A percentile compares a stretch with the other conserved stretches of the same genome.
Conservation (phyloP, 2,888 invertebrate genomes). For the Elysia crispata region DNA sequence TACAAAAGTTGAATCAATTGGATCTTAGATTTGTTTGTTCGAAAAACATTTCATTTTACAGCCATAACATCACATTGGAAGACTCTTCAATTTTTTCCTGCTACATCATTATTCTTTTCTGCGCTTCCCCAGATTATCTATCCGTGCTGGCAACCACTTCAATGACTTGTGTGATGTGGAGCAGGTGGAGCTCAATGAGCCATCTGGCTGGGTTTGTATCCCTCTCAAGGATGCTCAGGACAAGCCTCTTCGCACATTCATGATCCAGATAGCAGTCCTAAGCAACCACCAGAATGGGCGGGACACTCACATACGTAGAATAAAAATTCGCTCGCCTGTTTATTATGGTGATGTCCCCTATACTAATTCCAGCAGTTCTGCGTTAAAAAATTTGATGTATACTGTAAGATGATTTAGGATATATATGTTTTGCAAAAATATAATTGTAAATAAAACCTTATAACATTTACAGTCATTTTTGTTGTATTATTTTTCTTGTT, state of each 20-base stretch:
- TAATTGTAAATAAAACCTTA: too few relatives aligned
- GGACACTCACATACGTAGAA: slow-evolving; percentile 98
- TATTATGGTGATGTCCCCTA: slow-evolving; percentile 58
- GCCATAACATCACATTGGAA: neutral
- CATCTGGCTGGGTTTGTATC: slow-evolving; percentile 97
- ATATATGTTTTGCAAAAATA: neutral
- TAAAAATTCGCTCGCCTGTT: slow-evolving; percentile 94
- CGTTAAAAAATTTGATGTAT: slow-evolving; percentile 40
- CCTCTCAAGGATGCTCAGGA: slow-evolving; percentile 89
- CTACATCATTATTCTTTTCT: neutral
- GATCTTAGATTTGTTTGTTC: too few relatives aligned
- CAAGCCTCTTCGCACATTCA: slow-evolving; percentile 93
- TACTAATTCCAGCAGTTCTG: slow-evolving; percentile 39
- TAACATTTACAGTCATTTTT: too few relatives aligned
- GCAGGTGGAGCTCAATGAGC: slow-evolving; percentile 94
- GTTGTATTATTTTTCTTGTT: too few relatives aligned
- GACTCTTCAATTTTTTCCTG: neutral
- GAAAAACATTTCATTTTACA: too few relatives aligned
- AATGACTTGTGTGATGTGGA: slow-evolving; percentile 97
- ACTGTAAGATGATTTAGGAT: slow-evolving; percentile 35
- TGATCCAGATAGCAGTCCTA: slow-evolving; percentile 76
- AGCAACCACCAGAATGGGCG: slow-evolving; percentile 99
- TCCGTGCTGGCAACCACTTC: slow-evolving; percentile 94
- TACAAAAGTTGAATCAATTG: too few relatives aligned
- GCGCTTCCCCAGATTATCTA: slow-evolving; percentile 67